A percentile compares a stretch with the other conserved stretches of the same genome.
phyloP scores from a whole-genome alignment of 2,888 invertebrate genomes.

The Leucophora obtusa region DNA sequence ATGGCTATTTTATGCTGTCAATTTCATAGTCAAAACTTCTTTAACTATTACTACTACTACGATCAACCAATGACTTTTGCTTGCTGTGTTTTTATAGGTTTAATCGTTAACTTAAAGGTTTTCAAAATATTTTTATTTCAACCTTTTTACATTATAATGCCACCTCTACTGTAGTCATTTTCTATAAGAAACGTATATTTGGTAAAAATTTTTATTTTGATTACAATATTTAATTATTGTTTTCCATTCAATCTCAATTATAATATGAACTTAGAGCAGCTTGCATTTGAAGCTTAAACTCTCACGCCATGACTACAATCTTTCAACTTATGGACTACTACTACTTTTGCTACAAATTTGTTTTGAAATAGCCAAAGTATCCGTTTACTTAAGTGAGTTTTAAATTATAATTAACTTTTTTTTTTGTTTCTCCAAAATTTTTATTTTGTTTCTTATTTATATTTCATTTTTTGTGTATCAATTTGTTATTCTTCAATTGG shows the following conservation, averaged over 20 bases:
- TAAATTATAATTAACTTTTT: conserved; percentile 46
- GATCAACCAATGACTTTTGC: background rate
- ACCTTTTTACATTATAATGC: conserved; percentile 30
- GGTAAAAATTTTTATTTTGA: background rate
- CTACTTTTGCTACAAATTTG: background rate
- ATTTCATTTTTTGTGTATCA: background rate
- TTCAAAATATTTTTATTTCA: conserved; percentile 34
- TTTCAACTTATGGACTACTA: background rate
- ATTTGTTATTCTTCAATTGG: background rate
- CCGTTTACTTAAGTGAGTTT: conserved; percentile 28
- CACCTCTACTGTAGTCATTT: conserved; percentile 26
- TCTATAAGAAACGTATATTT: conserved; percentile 14
- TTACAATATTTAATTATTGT: conserved; percentile 47
- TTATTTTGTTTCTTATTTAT: conserved; percentile 1
- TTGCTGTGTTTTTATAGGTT: conserved; percentile 20
- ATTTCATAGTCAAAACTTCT: conserved; percentile 21
- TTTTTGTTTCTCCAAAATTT: conserved; percentile 15
- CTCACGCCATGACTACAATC: conserved; percentile 25
- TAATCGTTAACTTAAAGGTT: conserved; percentile 50
- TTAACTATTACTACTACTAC: background rate
- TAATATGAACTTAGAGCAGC: conserved; percentile 12
- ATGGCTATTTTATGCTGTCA: background rate
- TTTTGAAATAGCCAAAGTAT: conserved; percentile 6
- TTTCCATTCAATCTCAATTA: conserved; percentile 25
- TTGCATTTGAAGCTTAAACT: conserved; percentile 16